A percentile compares a stretch with the other conserved stretches of the same genome.
Conservation (phyloP, 2,888 invertebrate species). For the Incurvaria masculella region DNA sequence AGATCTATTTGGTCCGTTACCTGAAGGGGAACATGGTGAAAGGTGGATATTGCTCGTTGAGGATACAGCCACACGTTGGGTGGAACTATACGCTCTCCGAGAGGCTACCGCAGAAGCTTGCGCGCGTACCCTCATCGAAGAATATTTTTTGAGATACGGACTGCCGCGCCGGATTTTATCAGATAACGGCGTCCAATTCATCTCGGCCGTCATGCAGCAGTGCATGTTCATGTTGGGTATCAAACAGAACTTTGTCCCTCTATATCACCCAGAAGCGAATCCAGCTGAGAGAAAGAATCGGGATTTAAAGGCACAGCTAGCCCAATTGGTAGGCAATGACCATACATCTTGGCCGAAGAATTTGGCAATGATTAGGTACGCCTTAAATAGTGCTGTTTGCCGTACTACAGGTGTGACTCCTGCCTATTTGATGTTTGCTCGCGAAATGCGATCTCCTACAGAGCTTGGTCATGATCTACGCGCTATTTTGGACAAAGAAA, state of each 20-base stretch:
- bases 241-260: conserved; percentile 16
- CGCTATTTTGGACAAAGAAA: background rate
- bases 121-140: background rate
- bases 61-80: conserved; percentile 10
- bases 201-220: conserved; percentile 9
- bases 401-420: conserved; percentile 16
- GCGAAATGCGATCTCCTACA: conserved; percentile 20
- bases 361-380: conserved; percentile 19
- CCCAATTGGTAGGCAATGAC: conserved; percentile 17
- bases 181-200: conserved; percentile 6
- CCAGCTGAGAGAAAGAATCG: conserved; percentile 25
- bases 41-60: conserved; percentile 10
- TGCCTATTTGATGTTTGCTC: conserved; percentile 20
- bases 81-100: conserved; percentile 7
- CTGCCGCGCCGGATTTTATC: background rate
- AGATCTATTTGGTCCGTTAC: conserved; percentile 9
- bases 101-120: conserved; percentile 9
- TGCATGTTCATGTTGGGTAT: conserved; percentile 6
- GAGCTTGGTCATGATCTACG: conserved; percentile 11
- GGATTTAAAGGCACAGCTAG: conserved; percentile 21
- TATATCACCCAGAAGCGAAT: conserved; percentile 26
- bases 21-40: conserved; percentile 6
- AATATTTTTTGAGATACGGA: background rate
- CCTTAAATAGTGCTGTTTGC: conserved; percentile 18
- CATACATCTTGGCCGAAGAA: conserved; percentile 18